Base-by-base conservation (phyloP, 2,888 invertebrate species). In the Lasioglossum figueresi region DNA sequence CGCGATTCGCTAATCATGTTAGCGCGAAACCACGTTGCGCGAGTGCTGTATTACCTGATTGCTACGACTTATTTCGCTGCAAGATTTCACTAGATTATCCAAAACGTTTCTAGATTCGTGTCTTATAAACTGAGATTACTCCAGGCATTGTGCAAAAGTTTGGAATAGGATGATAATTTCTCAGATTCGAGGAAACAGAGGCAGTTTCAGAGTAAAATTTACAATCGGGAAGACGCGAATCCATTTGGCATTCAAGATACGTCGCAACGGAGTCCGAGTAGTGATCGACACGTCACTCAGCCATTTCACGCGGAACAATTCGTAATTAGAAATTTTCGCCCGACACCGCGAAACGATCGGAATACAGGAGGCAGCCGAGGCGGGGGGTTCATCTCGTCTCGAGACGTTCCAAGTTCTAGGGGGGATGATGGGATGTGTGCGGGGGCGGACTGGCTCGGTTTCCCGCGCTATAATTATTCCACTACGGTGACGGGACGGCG, bases 401-500 rank as follows among this genome's bases (percentile, higher is more conserved):
- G 56, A 27, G 73, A 48, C 37, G 56, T 40, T n/a, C 34, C 40
- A 43, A 80, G 80, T 80, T 80, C 40, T 23, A 31, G 31, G 23
- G n/a, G 56, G 27, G 63, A 16, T 63, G 63, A 27, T 23, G 34
- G 34, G 34, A 16, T 31, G 27, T 16, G 31, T 45, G 37, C 34
- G 16, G 40, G n/a, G 31, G 77, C 12, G 40, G 45, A 27, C n/a
- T 5, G 40, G 71, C 59, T 68, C 59, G 31, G 34, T 76, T 76
- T 74, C 66, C 76, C 43, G 43, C 31, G 43, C 73, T 72, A 74
- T 82, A 84, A 82, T 89, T 83, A 89, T 82, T 84, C 83, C 70
- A 40, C 70, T 40, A 68, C 23, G 63, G 52, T 6, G 63, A 34
- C 23, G 52, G 52, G 52, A 52, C 66, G 34, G 34, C 40, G 12